Conservation (phyloP, 2,113 vertebrate species). For the Agelaius tricolor region DNA sequence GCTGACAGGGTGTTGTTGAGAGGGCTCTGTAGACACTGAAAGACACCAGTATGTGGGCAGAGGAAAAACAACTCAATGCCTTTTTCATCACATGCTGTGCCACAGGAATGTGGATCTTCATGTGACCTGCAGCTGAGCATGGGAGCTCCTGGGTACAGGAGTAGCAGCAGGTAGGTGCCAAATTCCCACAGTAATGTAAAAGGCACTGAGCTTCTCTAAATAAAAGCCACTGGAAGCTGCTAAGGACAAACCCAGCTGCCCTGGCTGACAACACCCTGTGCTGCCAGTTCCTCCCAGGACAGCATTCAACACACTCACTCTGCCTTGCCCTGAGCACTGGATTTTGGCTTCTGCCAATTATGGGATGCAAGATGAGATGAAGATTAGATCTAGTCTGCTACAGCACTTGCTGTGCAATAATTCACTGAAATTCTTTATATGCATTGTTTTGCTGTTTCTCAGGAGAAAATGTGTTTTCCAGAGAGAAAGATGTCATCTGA, state of each 20-base stretch:
- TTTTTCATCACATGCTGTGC: neutral
- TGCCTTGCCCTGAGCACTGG: neutral
- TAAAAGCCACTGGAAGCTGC: neutral
- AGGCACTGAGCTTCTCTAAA: neutral
- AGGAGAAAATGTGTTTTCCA: neutral
- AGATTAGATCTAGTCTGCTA: neutral
- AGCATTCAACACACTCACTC: accelerated
- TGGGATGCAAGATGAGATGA: neutral
- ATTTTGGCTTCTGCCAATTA: neutral
- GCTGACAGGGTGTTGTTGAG: neutral
- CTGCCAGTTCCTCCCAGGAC: neutral
- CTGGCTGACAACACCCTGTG: neutral
- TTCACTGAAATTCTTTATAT: neutral
- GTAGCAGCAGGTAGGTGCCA: neutral
- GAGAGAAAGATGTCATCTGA: neutral
- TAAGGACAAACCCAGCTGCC: neutral
- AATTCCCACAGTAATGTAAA: neutral
- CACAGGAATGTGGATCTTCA: neutral
- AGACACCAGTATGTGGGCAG: accelerated
- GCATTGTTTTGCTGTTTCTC: neutral
- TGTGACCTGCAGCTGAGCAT: accelerated
- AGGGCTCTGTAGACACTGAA: neutral
- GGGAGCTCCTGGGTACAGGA: accelerated
- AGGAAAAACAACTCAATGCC: neutral
- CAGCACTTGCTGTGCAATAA: neutral